These are phyloP conservation scores for Sylvietta virens DNA, from an alignment of 2,113 vertebrate species.

Conservation along the genomic window DNA sequence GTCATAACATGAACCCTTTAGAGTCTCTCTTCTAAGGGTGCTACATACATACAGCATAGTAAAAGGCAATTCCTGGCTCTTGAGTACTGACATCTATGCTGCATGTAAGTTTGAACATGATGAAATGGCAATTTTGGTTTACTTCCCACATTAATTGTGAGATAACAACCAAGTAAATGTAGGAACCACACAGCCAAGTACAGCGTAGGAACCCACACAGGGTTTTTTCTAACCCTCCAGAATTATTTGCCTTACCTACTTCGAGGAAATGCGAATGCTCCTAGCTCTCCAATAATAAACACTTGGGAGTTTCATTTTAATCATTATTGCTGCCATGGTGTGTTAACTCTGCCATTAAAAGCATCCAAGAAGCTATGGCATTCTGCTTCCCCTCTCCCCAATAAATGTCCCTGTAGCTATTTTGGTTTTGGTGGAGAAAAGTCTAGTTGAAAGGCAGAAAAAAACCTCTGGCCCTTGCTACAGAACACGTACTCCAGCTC, in stretches of 20 bases:
- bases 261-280: neutral
- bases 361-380: conserved; percentile 15
- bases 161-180: neutral
- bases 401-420: conserved; percentile 1
- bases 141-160: conserved; percentile 14
- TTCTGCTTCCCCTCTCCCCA: neutral
- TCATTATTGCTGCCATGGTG: neutral
- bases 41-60: neutral
- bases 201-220: neutral
- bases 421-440: conserved; percentile 8
- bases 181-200: neutral
- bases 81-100: neutral
- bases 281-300: neutral
- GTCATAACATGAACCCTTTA: conserved; percentile 36
- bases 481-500: conserved; percentile 54
- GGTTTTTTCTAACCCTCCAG: neutral
- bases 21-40: conserved; percentile 21
- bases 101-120: neutral
- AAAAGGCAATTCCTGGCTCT: neutral
- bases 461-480: conserved; percentile 55
- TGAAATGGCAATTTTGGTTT: neutral
- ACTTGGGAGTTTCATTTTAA: neutral
- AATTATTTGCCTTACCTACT: neutral
- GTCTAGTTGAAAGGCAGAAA: conserved; percentile 52
- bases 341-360: neutral